Percentiles rank a stretch among this genome's conserved stretches.
These are phyloP conservation scores for Euzophera pinguis DNA, from an alignment of 2,888 invertebrate genomes.

Conservation along the genomic window DNA sequence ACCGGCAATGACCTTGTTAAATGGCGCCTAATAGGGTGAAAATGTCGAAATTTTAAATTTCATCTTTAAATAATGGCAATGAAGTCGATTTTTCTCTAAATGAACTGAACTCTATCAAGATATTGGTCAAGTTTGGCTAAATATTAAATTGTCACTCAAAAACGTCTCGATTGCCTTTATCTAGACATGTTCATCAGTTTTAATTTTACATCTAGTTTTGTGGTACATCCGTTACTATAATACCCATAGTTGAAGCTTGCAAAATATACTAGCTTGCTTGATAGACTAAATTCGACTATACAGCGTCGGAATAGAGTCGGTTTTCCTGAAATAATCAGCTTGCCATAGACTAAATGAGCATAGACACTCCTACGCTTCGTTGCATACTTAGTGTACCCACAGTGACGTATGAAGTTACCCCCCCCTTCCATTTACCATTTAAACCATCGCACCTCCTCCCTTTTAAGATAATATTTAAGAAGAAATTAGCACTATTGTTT, in stretches of 20 bases:
- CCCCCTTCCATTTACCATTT: conserved; percentile 34
- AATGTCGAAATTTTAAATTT: no score
- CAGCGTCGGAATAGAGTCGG: conserved; percentile 7
- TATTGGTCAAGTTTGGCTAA: no score
- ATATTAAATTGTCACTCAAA: no score
- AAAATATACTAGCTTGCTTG: conserved; percentile 13
- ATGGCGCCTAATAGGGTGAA: no score
- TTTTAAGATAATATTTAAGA: conserved; percentile 23
- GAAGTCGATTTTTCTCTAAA: no score
- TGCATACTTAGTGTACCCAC: conserved; percentile 59
- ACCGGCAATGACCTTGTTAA: no score
- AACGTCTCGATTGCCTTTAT: no score
- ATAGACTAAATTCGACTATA: conserved; percentile 18
- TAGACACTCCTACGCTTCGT: conserved; percentile 46
- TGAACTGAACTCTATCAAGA: no score
- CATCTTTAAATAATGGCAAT: no score
- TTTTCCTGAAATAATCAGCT: conserved; percentile 4
- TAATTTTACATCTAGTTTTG: not conserved
- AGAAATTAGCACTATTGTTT: conserved; percentile 39
- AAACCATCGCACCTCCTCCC: conserved; percentile 42
- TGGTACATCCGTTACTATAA: not conserved
- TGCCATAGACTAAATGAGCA: conserved; percentile 46
- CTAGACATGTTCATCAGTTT: not conserved
- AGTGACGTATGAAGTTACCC: conserved; percentile 37
- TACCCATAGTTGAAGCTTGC: conserved; percentile 9